These are phyloP conservation scores for Hylyphantes graminicola DNA, from an alignment of 1,140 invertebrate species.

Conservation along the genomic window DNA sequence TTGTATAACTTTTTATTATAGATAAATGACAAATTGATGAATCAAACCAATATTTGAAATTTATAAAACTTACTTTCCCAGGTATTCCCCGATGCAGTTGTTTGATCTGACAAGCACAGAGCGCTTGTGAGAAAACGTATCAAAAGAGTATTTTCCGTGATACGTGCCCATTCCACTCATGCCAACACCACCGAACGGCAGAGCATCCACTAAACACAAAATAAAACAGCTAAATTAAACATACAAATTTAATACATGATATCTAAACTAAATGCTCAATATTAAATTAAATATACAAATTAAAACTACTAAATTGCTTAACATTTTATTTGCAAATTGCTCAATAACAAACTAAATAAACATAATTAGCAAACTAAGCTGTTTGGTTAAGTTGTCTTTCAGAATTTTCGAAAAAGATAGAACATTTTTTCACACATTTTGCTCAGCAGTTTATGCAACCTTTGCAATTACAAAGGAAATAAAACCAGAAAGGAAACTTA, in stretches of 20 bases:
- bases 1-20: background rate
- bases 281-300: background rate
- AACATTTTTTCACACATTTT: too few species aligned
- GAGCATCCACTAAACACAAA: constrained; percentile 64
- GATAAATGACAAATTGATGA: background rate
- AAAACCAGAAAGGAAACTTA: too few species aligned
- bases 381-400: too few species aligned
- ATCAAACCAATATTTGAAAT: background rate
- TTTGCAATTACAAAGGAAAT: too few species aligned
- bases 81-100: constrained; percentile 35
- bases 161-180: constrained; percentile 73
- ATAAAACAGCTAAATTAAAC: constrained; percentile 9
- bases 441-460: too few species aligned
- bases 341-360: too few species aligned
- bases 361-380: too few species aligned
- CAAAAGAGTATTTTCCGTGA: constrained; percentile 73
- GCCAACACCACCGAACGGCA: constrained; percentile 74
- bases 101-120: constrained; percentile 66
- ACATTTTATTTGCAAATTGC: too few species aligned
- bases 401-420: too few species aligned
- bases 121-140: constrained; percentile 73
- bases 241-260: too few species aligned
- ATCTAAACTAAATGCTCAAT: background rate
- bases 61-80: constrained; percentile 43
- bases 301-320: background rate